These are phyloP conservation scores for Ceratotherium simum DNA, from an alignment of 2,113 vertebrate genomes.

Conservation along the genomic window DNA sequence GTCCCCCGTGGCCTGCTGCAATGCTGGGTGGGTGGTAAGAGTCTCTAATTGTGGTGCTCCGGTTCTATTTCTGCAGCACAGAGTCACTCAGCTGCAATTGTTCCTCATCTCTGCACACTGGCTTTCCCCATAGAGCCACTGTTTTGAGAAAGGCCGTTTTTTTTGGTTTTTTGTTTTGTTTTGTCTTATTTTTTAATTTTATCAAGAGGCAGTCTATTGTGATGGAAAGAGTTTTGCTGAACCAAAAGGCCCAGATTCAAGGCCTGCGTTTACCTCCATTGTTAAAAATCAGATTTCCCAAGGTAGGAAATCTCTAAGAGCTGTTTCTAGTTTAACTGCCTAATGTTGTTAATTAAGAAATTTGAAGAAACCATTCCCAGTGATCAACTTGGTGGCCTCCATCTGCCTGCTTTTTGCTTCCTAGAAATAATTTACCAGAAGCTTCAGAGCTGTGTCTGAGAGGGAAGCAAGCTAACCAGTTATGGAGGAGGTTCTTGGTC, in stretches of 20 bases:
- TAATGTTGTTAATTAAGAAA: slow-evolving; percentile 51
- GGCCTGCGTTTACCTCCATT: background rate
- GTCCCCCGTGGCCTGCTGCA: background rate
- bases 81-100: background rate
- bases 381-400: background rate
- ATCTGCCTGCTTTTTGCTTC: slow-evolving; percentile 37
- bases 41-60: slow-evolving; percentile 55
- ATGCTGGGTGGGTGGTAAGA: background rate
- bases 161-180: background rate
- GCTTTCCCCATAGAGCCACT: background rate
- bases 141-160: background rate
- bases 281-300: slow-evolving; percentile 1
- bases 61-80: slow-evolving; percentile 10
- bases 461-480: background rate
- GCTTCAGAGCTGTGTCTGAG: background rate
- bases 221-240: background rate
- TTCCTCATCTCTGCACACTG: background rate
- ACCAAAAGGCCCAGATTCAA: background rate
- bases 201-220: background rate
- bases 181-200: background rate
- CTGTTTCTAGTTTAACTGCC: background rate
- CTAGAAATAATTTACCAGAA: slow-evolving; percentile 62
- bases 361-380: background rate
- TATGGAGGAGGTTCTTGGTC: background rate
- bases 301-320: background rate